Conservation (phyloP, 2,797 vertebrate species). For the Acanthurus tractus region DNA sequence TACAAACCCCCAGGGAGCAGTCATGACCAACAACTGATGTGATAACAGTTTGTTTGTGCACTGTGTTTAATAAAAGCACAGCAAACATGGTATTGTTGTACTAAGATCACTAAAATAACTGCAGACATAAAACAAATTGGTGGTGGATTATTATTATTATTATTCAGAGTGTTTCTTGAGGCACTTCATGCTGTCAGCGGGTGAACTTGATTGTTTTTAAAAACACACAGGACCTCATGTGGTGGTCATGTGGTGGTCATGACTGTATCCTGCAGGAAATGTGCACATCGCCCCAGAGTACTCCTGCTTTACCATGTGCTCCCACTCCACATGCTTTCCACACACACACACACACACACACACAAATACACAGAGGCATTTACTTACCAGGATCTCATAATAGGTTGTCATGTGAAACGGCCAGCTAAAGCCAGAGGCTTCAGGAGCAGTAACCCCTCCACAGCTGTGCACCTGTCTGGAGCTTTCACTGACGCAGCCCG, state of each 20-base stretch:
- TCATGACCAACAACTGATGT: not conserved
- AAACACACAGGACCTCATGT: not conserved
- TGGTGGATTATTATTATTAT: not conserved
- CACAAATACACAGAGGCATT: slow-evolving; percentile 3
- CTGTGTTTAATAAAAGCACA: not conserved
- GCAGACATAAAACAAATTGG: not conserved
- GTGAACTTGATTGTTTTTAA: slow-evolving; percentile 13
- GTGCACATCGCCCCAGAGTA: not conserved
- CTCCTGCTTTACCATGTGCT: not conserved
- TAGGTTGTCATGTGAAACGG: slow-evolving; percentile 38
- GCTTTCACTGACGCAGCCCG: slow-evolving; percentile 46
- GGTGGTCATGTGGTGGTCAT: not conserved
- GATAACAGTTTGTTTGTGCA: not conserved
- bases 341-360: not conserved
- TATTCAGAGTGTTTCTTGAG: not conserved
- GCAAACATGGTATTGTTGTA: not conserved
- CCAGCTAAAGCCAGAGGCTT: slow-evolving; percentile 34
- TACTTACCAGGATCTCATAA: slow-evolving; percentile 35
- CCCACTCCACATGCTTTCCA: not conserved
- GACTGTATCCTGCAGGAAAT: not conserved
- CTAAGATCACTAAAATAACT: not conserved
- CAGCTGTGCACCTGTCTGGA: slow-evolving; percentile 58
- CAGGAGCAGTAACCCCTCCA: slow-evolving; percentile 24
- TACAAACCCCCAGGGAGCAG: not conserved
- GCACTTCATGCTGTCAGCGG: not conserved